Evolutionary conservation across 2,888 invertebrate genomes (phyloP).

Genomic region (Coelinius sp.): DNA sequence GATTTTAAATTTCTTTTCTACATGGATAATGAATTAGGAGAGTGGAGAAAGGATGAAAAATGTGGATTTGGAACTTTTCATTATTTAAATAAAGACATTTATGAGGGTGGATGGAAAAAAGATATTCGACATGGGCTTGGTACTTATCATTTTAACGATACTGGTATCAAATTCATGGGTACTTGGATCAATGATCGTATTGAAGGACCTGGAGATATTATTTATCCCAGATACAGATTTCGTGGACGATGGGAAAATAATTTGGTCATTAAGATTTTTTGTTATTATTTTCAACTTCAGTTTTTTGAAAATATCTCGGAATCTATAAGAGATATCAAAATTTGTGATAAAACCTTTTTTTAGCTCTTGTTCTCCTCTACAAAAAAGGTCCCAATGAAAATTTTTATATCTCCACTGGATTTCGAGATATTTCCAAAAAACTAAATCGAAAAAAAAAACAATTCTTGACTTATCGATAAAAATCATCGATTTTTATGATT

Average conservation of each 20-base stretch:
- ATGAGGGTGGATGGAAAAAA: constrained; percentile 85
- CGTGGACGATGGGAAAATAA: constrained; percentile 82
- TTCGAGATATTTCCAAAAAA: no score
- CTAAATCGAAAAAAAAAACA: no score
- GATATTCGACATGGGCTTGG: constrained; percentile 85
- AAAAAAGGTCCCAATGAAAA: no score
- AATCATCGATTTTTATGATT: constrained; percentile 12
- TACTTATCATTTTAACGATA: constrained; percentile 78
- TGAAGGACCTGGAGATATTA: constrained; percentile 82
- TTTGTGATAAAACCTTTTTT: no score
- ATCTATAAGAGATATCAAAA: no score
- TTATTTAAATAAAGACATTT: constrained; percentile 83
- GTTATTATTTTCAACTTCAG: not conserved
- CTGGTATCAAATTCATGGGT: constrained; percentile 78
- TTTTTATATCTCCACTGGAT: no score
- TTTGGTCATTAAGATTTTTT: constrained; percentile 60
- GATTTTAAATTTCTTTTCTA: not conserved
- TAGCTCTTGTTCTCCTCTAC: no score
- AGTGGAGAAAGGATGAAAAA: constrained; percentile 80
- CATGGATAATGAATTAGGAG: constrained; percentile 67
- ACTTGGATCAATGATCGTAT: constrained; percentile 84
- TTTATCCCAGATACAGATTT: constrained; percentile 78
- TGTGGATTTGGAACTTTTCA: constrained; percentile 84
- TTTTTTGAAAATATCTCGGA: not conserved
- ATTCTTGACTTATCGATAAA: not conserved